phyloP scores from a whole-genome alignment of 1,140 invertebrate genomes.

The Octopus bimaculoides region DNA sequence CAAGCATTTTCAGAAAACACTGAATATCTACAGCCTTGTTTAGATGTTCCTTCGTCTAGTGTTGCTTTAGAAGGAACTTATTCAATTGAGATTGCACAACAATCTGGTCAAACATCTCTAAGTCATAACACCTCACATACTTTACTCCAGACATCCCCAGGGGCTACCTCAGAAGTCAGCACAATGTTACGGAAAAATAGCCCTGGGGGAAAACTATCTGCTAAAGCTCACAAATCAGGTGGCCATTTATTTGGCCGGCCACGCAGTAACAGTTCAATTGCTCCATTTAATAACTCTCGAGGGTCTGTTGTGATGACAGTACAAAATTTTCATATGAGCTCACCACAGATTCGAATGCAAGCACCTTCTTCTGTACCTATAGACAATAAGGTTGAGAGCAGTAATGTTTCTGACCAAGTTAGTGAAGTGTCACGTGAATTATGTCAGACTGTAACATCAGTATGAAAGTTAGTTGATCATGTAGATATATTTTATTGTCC shows the following conservation, averaged over 20 bases:
- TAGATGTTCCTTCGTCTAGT: constrained; percentile 73
- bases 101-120: constrained; percentile 37
- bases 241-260: constrained; percentile 6
- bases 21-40: constrained; percentile 73
- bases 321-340: constrained; percentile 12
- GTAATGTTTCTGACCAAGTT: constrained; percentile 3
- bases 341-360: constrained; percentile 6
- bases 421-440: constrained; percentile 8
- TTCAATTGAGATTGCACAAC: constrained; percentile 58
- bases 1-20: constrained; percentile 76
- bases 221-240: constrained; percentile 1
- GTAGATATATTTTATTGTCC: constrained; percentile 4
- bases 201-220: background rate
- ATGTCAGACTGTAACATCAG: constrained; percentile 11
- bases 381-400: constrained; percentile 2
- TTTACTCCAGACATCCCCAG: background rate
- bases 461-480: background rate
- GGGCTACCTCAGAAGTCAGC: background rate
- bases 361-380: background rate
- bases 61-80: constrained; percentile 67
- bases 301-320: constrained; percentile 11
- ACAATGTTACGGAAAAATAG: constrained; percentile 4
- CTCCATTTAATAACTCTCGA: background rate
- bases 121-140: constrained; percentile 17
- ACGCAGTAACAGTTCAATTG: constrained; percentile 9